These are phyloP conservation scores for Cephus runcator DNA, from an alignment of 2,888 invertebrate species.

Conservation along the genomic window DNA sequence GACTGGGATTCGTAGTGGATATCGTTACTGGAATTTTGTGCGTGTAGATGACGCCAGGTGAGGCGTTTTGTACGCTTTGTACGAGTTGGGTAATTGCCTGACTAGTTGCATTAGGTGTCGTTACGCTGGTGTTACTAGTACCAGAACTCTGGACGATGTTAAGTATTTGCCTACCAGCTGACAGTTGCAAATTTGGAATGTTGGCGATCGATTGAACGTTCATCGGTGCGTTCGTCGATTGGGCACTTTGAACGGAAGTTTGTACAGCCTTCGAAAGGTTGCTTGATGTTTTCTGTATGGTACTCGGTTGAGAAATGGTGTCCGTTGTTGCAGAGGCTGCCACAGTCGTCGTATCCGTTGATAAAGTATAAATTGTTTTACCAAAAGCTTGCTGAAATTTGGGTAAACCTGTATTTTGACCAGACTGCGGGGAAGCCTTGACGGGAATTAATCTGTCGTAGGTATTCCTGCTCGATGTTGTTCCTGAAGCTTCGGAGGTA, in stretches of 20 bases:
- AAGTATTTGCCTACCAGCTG: slow-evolving; percentile 52
- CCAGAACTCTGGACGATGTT: slow-evolving; percentile 57
- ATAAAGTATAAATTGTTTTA: slow-evolving; percentile 71
- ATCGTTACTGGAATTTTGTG: slow-evolving; percentile 76
- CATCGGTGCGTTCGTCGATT: slow-evolving; percentile 35
- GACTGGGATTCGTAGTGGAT: slow-evolving; percentile 58
- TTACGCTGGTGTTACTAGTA: slow-evolving; percentile 33
- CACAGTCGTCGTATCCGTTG: slow-evolving; percentile 44
- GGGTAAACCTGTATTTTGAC: slow-evolving; percentile 68
- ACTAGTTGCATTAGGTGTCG: slow-evolving; percentile 26
- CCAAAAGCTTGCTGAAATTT: slow-evolving; percentile 85
- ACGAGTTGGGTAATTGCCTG: slow-evolving; percentile 54
- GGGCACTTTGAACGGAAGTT: slow-evolving; percentile 53
- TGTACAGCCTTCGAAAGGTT: slow-evolving; percentile 64
- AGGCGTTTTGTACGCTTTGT: slow-evolving; percentile 47
- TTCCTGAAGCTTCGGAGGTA: slow-evolving; percentile 24
- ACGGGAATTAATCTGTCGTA: slow-evolving; percentile 46
- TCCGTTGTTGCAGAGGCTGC: slow-evolving; percentile 37
- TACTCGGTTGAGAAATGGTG: slow-evolving; percentile 35
- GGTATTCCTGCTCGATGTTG: slow-evolving; percentile 35
- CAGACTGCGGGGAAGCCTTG: slow-evolving; percentile 38
- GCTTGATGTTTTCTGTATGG: slow-evolving; percentile 41
- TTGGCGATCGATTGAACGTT: slow-evolving; percentile 53
- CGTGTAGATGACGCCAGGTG: slow-evolving; percentile 75
- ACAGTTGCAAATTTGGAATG: slow-evolving; percentile 53